These are phyloP conservation scores for Aplidium turbinatum DNA, from an alignment of 23 tunicate species.

Conservation along the genomic window DNA sequence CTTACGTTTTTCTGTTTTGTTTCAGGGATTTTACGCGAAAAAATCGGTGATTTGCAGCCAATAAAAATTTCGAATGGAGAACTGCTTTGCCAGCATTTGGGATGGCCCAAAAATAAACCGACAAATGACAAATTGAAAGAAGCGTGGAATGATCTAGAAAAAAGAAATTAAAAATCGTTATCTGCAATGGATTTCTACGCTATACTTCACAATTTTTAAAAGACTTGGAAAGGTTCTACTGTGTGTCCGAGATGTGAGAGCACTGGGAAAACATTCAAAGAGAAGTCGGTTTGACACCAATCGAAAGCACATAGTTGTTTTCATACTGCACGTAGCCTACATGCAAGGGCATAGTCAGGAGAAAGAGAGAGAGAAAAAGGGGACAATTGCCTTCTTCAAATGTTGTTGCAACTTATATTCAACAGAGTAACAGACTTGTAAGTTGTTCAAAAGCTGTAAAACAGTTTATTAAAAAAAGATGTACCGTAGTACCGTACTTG, in stretches of 20 bases:
- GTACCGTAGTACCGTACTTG: no score
- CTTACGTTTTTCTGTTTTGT: not conserved
- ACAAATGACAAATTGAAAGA: conserved; percentile 58
- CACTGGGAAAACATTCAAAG: not conserved
- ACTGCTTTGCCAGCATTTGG: conserved; percentile 63
- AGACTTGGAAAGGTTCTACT: not conserved
- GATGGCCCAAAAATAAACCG: conserved; percentile 91
- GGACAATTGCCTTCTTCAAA: no score
- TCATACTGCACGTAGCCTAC: no score
- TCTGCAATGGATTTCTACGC: not conserved
- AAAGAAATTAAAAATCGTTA: not conserved
- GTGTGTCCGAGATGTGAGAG: not conserved
- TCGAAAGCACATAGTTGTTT: no score
- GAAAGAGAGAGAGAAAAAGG: no score
- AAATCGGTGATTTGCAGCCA: conserved; percentile 38
- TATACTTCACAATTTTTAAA: not conserved
- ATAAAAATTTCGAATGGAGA: conserved; percentile 50
- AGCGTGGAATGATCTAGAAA: conserved; percentile 49
- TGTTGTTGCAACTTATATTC: no score
- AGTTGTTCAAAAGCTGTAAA: no score
- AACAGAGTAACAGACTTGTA: no score
- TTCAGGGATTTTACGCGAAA: conserved; percentile 73
- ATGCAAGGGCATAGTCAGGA: no score
- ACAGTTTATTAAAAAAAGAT: no score
- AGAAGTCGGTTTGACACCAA: not conserved